Conservation (phyloP, 2,888 invertebrate genomes). For the Agrotis segetum region DNA sequence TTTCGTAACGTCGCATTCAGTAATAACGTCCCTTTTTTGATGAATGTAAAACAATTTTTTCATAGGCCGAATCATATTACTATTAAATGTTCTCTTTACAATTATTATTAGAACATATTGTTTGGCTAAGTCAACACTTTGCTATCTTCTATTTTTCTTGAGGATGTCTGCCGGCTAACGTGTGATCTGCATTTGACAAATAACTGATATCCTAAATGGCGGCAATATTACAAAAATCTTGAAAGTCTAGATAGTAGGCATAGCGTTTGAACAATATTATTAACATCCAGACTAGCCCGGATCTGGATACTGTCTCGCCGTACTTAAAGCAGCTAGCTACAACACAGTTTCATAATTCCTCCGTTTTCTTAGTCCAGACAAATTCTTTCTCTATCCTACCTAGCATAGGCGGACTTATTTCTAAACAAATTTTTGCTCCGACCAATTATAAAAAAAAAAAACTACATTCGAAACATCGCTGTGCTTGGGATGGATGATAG, state of each 20-base stretch:
- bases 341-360: background rate
- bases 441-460: too few relatives aligned
- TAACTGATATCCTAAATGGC: background rate
- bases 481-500: too few relatives aligned
- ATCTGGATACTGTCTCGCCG: background rate
- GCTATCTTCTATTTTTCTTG: background rate
- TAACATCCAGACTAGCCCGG: background rate
- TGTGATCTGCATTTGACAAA: background rate
- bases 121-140: background rate
- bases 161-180: background rate
- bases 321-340: background rate
- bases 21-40: conserved; percentile 9
- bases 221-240: background rate
- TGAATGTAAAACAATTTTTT: background rate
- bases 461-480: too few relatives aligned
- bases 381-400: too few relatives aligned
- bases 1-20: conserved; percentile 18
- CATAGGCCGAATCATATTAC: background rate
- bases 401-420: too few relatives aligned
- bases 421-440: too few relatives aligned
- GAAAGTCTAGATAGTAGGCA: background rate
- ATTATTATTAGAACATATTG: background rate
- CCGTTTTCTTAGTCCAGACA: background rate
- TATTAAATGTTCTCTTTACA: too few relatives aligned
- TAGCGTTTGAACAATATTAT: background rate